Evolutionary conservation across 2,888 invertebrate genomes (phyloP), one percentile per base, ranked within the genome.

Genomic region (Ptilodon capucinus): DNA sequence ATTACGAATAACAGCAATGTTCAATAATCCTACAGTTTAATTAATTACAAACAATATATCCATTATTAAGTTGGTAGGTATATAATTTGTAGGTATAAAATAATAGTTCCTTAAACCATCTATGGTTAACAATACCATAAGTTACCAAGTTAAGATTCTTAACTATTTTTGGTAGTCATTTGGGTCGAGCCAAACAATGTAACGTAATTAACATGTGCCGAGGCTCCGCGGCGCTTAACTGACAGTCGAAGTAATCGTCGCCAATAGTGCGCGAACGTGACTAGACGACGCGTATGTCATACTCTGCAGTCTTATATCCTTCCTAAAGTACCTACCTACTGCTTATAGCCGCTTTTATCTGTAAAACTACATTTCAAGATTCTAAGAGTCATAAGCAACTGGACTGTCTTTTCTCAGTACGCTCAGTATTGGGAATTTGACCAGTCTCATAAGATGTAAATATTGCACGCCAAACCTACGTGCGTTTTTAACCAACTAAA

Each of bases 231-330:
- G 50, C 54, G 60, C 54, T 63, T 61, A 64, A 70, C 70, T 80
- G 76, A 75, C 73, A 83, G 73, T 78, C 72, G 66, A 75, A 73
- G 78, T 79, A 76, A 74, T 68, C 59, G 59, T 60, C 63, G 72
- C 68, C 74, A 70, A 82, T 81, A 79, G 76, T 82, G 75, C 57
- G 65, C 23, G 48, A 51, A 77, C 82, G 81, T 82, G 82, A 81
- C 78, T 77, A 76, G 80, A 76, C 54, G 59, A 51, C 55, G 49
- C 40, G 55, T 46, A 50, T 57, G 50, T 51, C n/a, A n/a, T n/a
- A n/a, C n/a, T n/a, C n/a, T n/a, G n/a, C n/a, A n/a, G n/a, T n/a
- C 42, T 56, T 44, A 40, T 44, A 46, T 40, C 42, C 54, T 57
- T 57, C 54, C 54, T 54, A 52, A 44, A 41, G 38, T 38, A 16